Conservation (phyloP, 2,888 invertebrate species). For the Xylophagus ater region DNA sequence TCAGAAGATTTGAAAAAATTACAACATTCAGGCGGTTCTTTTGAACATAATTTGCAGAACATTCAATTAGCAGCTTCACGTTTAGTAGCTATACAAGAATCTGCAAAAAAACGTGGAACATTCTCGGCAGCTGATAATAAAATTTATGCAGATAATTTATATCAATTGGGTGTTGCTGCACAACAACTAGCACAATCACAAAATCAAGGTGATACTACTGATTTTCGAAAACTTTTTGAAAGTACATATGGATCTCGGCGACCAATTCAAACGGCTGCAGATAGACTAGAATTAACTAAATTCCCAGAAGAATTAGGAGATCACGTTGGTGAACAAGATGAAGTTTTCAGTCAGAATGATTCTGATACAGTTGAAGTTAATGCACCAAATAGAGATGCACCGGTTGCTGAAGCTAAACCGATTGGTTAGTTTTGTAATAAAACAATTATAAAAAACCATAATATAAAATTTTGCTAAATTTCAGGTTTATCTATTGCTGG, state of each 20-base stretch:
- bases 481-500: slow-evolving; percentile 53
- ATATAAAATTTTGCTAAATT: slow-evolving; percentile 19
- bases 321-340: slow-evolving; percentile 30
- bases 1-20: slow-evolving; percentile 20
- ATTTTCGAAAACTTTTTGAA: slow-evolving; percentile 41
- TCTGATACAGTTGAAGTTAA: slow-evolving; percentile 40
- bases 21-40: slow-evolving; percentile 22
- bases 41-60: slow-evolving; percentile 46
- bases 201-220: slow-evolving; percentile 43
- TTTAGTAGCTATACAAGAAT: slow-evolving; percentile 49
- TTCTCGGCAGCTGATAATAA: slow-evolving; percentile 45
- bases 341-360: slow-evolving; percentile 34
- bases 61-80: slow-evolving; percentile 48
- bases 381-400: slow-evolving; percentile 47
- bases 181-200: slow-evolving; percentile 46
- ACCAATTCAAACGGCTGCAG: slow-evolving; percentile 20
- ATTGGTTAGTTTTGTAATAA: slow-evolving; percentile 42
- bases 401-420: slow-evolving; percentile 66
- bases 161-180: slow-evolving; percentile 46
- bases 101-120: slow-evolving; percentile 47
- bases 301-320: slow-evolving; percentile 27
- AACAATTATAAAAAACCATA: not conserved
- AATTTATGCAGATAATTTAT: slow-evolving; percentile 47
- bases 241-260: slow-evolving; percentile 24
- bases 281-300: slow-evolving; percentile 11